phyloP scores from a whole-genome alignment of 1,140 invertebrate genomes.

The Lycorma delicatula region DNA sequence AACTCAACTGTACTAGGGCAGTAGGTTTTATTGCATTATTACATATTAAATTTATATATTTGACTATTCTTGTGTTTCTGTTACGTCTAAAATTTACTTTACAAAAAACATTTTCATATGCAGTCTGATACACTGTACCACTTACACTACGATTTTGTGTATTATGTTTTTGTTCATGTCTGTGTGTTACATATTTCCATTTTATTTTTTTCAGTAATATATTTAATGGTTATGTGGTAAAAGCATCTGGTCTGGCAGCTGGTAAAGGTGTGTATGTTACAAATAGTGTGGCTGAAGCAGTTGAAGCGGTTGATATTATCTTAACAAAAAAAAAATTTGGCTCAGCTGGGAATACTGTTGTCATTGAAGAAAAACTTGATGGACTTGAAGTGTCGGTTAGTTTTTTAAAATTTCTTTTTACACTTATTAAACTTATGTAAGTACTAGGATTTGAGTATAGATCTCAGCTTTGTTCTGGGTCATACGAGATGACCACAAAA shows the following conservation, averaged over 20 bases:
- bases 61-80: too few species aligned
- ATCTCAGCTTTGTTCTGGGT: too few species aligned
- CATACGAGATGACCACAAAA: too few species aligned
- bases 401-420: conserved; percentile 17
- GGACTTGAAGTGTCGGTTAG: conserved; percentile 91
- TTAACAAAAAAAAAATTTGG: conserved; percentile 69
- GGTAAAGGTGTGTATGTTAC: conserved; percentile 95
- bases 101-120: not conserved
- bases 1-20: too few species aligned
- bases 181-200: conserved; percentile 15
- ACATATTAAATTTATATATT: too few species aligned
- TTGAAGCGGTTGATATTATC: conserved; percentile 70
- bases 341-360: conserved; percentile 67
- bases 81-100: too few species aligned
- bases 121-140: conserved; percentile 6
- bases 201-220: conserved; percentile 46
- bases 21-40: too few species aligned
- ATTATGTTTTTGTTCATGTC: not conserved
- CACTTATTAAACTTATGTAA: not conserved
- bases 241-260: conserved; percentile 88
- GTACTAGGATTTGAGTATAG: not conserved
- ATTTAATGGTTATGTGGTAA: conserved; percentile 79
- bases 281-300: conserved; percentile 62
- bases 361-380: conserved; percentile 84
- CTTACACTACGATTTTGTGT: not conserved